Base-by-base conservation (phyloP, 2,113 vertebrate genomes). In the Cryptomyrus ogoouensis region DNA sequence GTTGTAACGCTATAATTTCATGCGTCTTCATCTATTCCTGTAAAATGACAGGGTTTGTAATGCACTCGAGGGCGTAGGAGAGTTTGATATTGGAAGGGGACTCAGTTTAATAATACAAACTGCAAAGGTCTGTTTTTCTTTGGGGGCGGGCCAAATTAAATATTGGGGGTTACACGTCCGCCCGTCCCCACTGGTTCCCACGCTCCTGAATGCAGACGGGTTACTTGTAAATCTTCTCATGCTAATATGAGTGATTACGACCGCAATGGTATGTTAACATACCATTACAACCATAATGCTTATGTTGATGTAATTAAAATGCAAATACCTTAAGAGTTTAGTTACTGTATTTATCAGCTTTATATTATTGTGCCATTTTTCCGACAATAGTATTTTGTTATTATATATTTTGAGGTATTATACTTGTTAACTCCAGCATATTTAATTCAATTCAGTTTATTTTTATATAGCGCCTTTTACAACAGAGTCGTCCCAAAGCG, bases 11-110 rank as follows among this genome's bases (percentile, higher is more conserved):
- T 96, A 93, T 95, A 96, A 96, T 96, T 96, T 95, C 91, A 94
- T 94, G 93, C 92, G 90, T 93, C 83, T 93, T 90, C 90, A 91
- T 95, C 95, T 96, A 96, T 96, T 96, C 93, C 92, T 93, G 95
- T 94, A 93, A 96, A 96, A 96, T 96, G 93, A 95, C 94, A 96
- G 96, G 95, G 93, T 94, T 95, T 93, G 89, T 91, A 92, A 91
- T 93, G 91, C 91, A 91, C 92, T 90, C 92, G 93, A 92, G 92
- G 92, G 88, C 89, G 92, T 92, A 95, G 92, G 93, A 10, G 50
- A 93, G 95, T 95, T 95, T 94, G 62, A 70, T 70, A 70, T 31
- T 70, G 62, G 62, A 70, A 27, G n/a, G 62, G 62, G 92, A 70
- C 27, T 12, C 62, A 70, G n/a, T 70, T 31, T 70, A 70, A 70